Evolutionary conservation across 2,888 invertebrate genomes (phyloP).

Genomic region (Pristionchus japonicus): DNA sequence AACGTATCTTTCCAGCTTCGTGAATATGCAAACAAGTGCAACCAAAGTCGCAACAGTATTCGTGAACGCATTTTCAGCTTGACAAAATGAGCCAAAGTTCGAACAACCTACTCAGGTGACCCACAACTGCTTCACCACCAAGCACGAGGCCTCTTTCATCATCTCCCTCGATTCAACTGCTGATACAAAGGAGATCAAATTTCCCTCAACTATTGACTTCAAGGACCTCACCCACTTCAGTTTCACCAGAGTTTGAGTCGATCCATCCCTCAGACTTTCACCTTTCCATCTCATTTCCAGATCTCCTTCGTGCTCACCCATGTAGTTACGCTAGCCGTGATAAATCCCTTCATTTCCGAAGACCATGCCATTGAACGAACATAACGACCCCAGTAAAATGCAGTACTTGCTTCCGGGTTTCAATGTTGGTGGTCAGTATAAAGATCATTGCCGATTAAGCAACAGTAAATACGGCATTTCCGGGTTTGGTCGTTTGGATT

Average conservation of each 20-base stretch:
- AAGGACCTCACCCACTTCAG: slow-evolving; percentile 38
- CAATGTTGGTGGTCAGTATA: neutral
- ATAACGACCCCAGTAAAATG: too few relatives aligned
- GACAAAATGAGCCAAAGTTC: too few relatives aligned
- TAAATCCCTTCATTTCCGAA: too few relatives aligned
- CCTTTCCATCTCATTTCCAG: too few relatives aligned
- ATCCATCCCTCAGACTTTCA: neutral
- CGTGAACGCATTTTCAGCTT: too few relatives aligned
- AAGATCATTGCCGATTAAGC: too few relatives aligned
- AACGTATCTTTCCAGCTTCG: too few relatives aligned
- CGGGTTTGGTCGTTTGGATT: neutral
- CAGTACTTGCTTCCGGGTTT: neutral
- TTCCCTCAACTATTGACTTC: neutral
- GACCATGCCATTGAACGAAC: too few relatives aligned
- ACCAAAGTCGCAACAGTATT: too few relatives aligned
- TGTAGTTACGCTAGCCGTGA: neutral
- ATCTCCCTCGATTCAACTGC: neutral
- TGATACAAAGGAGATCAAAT: neutral
- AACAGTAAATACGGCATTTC: neutral
- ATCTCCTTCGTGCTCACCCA: neutral
- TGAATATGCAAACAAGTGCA: too few relatives aligned
- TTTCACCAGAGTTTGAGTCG: neutral
- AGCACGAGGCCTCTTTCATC: slow-evolving; percentile 26
- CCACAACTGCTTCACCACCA: slow-evolving; percentile 36
- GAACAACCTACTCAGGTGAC: neutral